A percentile compares a stretch with the other conserved stretches of the same genome.
Conservation (phyloP, 1,140 invertebrate genomes). For the Medauroidea extradentata region DNA sequence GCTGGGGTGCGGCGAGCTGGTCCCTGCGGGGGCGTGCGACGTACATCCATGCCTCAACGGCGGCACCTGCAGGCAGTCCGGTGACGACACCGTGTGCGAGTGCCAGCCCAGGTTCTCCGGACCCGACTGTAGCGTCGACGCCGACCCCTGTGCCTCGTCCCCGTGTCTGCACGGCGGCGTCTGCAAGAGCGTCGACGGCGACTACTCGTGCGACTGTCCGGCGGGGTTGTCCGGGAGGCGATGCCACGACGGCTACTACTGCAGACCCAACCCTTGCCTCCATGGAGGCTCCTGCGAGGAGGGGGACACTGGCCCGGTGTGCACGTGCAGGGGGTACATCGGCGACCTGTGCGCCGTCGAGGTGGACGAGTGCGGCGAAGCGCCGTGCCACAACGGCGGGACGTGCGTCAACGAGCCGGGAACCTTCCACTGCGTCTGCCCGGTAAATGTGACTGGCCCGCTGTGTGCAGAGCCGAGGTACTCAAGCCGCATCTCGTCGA, state of each 20-base stretch:
- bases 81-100: constrained; percentile 59
- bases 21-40: constrained; percentile 71
- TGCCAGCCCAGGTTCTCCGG: constrained; percentile 79
- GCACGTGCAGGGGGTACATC: constrained; percentile 71
- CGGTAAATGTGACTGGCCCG: constrained; percentile 66
- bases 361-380: constrained; percentile 67
- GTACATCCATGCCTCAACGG: constrained; percentile 85
- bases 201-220: constrained; percentile 67
- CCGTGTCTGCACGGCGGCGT: constrained; percentile 83
- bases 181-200: constrained; percentile 53
- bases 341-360: constrained; percentile 71
- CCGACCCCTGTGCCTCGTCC: constrained; percentile 81
- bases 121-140: constrained; percentile 75
- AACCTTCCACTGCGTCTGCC: constrained; percentile 76
- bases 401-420: constrained; percentile 81
- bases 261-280: constrained; percentile 70
- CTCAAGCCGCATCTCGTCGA: constrained; percentile 65
- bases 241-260: constrained; percentile 80
- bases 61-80: constrained; percentile 67
- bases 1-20: constrained; percentile 67
- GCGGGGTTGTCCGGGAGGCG: constrained; percentile 65
- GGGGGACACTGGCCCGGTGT: constrained; percentile 70
- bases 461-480: constrained; percentile 64
- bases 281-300: constrained; percentile 84
- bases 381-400: constrained; percentile 74